Conservation (phyloP, 2,113 vertebrate species). For the Rhinoptilus africanus region DNA sequence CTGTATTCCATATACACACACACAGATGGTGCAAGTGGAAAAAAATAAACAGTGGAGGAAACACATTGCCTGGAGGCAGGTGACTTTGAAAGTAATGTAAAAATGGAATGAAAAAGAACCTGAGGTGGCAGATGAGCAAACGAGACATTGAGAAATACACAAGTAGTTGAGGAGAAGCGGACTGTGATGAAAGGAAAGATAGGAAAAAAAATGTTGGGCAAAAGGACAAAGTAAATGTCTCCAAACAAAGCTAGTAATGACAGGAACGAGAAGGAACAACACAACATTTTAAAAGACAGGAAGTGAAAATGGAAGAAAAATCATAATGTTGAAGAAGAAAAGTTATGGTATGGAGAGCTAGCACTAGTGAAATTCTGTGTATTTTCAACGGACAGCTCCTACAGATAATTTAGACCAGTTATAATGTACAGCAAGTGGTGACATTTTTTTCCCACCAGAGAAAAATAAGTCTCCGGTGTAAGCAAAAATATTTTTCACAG, state of each 20-base stretch:
- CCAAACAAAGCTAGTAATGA: background rate
- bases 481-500: background rate
- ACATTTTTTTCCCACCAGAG: background rate
- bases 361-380: background rate
- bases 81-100: background rate
- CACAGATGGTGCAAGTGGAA: conserved; percentile 28
- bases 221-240: background rate
- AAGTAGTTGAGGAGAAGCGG: background rate
- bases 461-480: background rate
- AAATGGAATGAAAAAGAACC: background rate
- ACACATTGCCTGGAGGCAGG: conserved; percentile 26
- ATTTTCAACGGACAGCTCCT: background rate
- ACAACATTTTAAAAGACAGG: background rate
- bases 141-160: background rate
- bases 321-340: background rate
- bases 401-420: background rate
- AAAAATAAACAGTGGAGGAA: background rate
- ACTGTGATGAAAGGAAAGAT: background rate
- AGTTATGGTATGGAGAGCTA: background rate
- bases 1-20: background rate
- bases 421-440: background rate
- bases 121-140: background rate
- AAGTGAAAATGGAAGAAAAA: background rate
- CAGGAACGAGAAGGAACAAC: background rate
- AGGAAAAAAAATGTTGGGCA: background rate